Percentiles rank a stretch among this genome's conserved stretches.
Evolutionary conservation across 2,113 vertebrate genomes (phyloP).

Genomic region (Heterotilapia buettikoferi): DNA sequence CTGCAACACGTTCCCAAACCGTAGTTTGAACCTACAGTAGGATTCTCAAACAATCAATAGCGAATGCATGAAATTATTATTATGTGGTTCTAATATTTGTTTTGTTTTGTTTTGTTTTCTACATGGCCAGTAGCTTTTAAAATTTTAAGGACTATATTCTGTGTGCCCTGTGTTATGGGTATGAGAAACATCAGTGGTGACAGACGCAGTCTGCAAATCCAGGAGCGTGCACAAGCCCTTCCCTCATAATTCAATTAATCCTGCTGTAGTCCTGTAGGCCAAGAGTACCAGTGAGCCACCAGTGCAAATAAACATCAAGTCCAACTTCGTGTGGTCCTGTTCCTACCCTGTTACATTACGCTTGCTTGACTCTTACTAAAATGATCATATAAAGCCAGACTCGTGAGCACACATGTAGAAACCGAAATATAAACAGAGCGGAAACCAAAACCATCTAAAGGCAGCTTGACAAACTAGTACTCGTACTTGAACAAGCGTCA

Average conservation of each 20-base stretch:
- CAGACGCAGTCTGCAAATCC: not conserved
- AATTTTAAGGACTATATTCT: not conserved
- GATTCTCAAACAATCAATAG: not conserved
- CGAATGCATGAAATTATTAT: not conserved
- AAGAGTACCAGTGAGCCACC: not conserved
- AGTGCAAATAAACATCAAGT: not conserved
- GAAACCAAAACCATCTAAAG: not conserved
- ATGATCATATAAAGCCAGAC: not conserved
- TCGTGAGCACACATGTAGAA: not conserved
- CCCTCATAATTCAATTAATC: conserved; percentile 1
- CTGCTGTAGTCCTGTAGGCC: not conserved
- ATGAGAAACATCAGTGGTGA: not conserved
- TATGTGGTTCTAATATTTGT: not conserved
- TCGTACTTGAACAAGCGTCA: not conserved
- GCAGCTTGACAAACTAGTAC: not conserved
- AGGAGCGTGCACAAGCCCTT: not conserved
- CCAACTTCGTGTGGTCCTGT: not conserved
- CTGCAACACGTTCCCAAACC: not conserved
- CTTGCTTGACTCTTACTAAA: not conserved
- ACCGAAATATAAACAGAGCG: not conserved
- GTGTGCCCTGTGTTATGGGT: not conserved
- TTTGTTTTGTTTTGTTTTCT: not conserved
- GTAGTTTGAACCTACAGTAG: not conserved
- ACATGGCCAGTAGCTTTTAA: not conserved
- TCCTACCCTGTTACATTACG: not conserved